Evolutionary conservation across 2,797 vertebrate species (phyloP).

Genomic region (Pantherophis vulpinus): DNA sequence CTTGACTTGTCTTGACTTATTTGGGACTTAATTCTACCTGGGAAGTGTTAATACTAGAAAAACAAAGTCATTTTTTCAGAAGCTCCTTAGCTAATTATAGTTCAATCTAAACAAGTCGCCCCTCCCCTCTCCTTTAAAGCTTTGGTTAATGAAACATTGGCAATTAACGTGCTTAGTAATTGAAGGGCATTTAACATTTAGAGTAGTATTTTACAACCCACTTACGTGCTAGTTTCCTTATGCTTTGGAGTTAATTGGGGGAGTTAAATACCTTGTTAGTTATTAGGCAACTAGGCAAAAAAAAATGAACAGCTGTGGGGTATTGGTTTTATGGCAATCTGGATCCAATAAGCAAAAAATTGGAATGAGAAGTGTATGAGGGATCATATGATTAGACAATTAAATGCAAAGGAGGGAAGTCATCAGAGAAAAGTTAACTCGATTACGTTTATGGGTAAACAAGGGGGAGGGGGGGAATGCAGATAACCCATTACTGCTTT

Average conservation of each 20-base stretch:
- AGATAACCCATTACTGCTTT: background rate
- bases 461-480: background rate
- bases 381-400: slow-evolving; percentile 53
- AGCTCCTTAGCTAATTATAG: slow-evolving; percentile 41
- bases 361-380: slow-evolving; percentile 50
- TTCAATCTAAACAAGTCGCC: slow-evolving; percentile 30
- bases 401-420: background rate
- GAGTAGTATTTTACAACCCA: slow-evolving; percentile 69
- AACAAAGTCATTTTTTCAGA: slow-evolving; percentile 52
- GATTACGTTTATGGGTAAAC: background rate
- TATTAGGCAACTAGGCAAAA: slow-evolving; percentile 65
- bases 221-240: slow-evolving; percentile 68
- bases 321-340: slow-evolving; percentile 61
- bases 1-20: slow-evolving; percentile 30
- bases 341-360: slow-evolving; percentile 35
- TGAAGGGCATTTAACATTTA: slow-evolving; percentile 70
- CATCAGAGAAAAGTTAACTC: background rate
- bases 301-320: slow-evolving; percentile 46
- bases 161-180: slow-evolving; percentile 71
- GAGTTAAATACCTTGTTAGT: slow-evolving; percentile 74
- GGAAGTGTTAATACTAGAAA: background rate
- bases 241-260: slow-evolving; percentile 66
- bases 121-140: slow-evolving; percentile 46
- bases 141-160: slow-evolving; percentile 62
- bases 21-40: background rate